phyloP scores from a whole-genome alignment of 2,113 vertebrate species.

The Equus przewalskii region DNA sequence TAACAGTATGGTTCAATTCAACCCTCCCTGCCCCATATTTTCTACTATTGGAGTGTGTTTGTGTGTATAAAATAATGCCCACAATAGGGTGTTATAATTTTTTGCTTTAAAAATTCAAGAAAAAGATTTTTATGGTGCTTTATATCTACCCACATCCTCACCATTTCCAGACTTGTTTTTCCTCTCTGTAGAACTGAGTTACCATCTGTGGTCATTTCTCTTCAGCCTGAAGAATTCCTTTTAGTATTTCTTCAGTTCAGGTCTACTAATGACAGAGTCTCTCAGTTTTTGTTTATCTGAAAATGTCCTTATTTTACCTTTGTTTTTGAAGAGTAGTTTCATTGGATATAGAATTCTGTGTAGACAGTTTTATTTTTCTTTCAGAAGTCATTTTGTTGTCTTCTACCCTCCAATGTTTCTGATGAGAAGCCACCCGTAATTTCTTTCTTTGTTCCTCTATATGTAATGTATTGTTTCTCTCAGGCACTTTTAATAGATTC shows the following conservation, averaged over 20 bases:
- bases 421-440: neutral
- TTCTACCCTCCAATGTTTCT: neutral
- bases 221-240: neutral
- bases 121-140: neutral
- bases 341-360: neutral
- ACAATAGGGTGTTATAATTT: neutral
- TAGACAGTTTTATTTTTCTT: slow-evolving; percentile 18
- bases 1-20: neutral
- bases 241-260: neutral
- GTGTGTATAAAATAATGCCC: neutral
- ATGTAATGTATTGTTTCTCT: neutral
- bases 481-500: neutral
- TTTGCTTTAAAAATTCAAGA: neutral
- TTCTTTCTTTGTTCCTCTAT: neutral
- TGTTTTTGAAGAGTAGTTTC: neutral
- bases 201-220: neutral
- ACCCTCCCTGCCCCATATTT: neutral
- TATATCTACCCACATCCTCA: neutral
- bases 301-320: slow-evolving; percentile 38
- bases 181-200: neutral
- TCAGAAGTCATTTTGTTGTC: neutral
- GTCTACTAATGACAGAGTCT: neutral
- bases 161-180: neutral
- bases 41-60: neutral
- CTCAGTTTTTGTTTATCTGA: neutral